These are phyloP conservation scores for Chelonus formosanus DNA, from an alignment of 2,888 invertebrate genomes.

Conservation along the genomic window DNA sequence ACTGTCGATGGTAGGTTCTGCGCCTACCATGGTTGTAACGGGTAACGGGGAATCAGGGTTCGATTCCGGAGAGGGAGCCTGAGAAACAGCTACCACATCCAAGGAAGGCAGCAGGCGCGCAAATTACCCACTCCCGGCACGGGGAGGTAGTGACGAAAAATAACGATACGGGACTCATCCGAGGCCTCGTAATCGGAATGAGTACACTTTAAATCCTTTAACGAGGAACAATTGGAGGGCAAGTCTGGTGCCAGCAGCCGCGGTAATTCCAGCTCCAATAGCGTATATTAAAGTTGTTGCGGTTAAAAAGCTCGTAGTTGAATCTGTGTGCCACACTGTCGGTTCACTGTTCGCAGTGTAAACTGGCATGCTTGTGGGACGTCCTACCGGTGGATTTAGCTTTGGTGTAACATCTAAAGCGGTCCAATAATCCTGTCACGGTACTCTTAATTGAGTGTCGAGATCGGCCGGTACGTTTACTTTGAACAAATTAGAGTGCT, in stretches of 20 bases:
- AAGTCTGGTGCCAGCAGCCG: conserved; percentile 78
- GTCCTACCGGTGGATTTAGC: too few relatives aligned
- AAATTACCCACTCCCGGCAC: conserved; percentile 72
- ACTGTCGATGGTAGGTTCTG: conserved; percentile 74
- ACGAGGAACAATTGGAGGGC: too few relatives aligned
- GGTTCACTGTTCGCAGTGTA: too few relatives aligned
- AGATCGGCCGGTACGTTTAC: too few relatives aligned
- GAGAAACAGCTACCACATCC: conserved; percentile 77
- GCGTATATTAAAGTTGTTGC: conserved; percentile 75
- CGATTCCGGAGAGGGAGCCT: conserved; percentile 70
- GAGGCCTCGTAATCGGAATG: conserved; percentile 37
- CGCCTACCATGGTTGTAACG: conserved; percentile 74
- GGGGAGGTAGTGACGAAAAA: conserved; percentile 74
- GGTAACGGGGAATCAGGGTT: conserved; percentile 81
- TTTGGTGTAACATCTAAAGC: too few relatives aligned
- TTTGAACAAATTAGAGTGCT: too few relatives aligned
- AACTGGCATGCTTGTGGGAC: too few relatives aligned
- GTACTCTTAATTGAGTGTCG: too few relatives aligned
- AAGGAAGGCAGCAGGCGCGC: conserved; percentile 79
- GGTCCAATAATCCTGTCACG: too few relatives aligned
- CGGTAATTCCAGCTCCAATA: conserved; percentile 75
- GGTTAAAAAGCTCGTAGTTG: too few relatives aligned
- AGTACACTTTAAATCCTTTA: not conserved
- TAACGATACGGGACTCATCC: conserved; percentile 66
- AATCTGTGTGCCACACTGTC: too few relatives aligned